Percentiles rank a stretch among this genome's conserved stretches.
These are phyloP conservation scores for Ptychadena robeensis DNA, from an alignment of 2,797 vertebrate species.

Conservation along the genomic window DNA sequence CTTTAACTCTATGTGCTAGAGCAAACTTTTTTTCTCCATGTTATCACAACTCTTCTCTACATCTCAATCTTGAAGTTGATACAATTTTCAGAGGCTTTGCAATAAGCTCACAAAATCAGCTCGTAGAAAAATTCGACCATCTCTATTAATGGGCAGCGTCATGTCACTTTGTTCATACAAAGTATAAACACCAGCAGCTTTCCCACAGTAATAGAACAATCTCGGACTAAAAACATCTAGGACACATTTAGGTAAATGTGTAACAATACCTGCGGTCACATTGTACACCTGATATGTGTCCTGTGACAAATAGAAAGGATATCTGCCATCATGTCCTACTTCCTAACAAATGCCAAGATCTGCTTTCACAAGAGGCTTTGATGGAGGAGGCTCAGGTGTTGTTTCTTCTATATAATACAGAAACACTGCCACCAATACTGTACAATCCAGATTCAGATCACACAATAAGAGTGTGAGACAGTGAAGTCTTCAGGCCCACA, in stretches of 20 bases:
- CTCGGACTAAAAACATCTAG: conserved; percentile 15
- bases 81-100: no score
- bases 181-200: not conserved
- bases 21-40: no score
- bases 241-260: conserved; percentile 25
- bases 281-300: conserved; percentile 67
- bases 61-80: no score
- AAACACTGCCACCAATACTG: conserved; percentile 56
- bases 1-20: no score
- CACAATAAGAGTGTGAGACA: not conserved
- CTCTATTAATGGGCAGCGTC: no score
- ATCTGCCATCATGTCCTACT: conserved; percentile 67
- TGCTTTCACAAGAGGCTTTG: conserved; percentile 71
- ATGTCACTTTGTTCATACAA: not conserved
- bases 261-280: conserved; percentile 62
- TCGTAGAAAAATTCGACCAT: no score
- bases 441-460: not conserved
- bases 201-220: conserved; percentile 3
- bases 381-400: conserved; percentile 63
- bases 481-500: no score
- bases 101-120: no score
- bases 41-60: no score
- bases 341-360: conserved; percentile 68
- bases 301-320: conserved; percentile 69
- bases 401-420: conserved; percentile 66